Percentiles rank a stretch among this genome's conserved stretches.
Conservation (phyloP, 2,113 vertebrate genomes). For the Tamias sibiricus region DNA sequence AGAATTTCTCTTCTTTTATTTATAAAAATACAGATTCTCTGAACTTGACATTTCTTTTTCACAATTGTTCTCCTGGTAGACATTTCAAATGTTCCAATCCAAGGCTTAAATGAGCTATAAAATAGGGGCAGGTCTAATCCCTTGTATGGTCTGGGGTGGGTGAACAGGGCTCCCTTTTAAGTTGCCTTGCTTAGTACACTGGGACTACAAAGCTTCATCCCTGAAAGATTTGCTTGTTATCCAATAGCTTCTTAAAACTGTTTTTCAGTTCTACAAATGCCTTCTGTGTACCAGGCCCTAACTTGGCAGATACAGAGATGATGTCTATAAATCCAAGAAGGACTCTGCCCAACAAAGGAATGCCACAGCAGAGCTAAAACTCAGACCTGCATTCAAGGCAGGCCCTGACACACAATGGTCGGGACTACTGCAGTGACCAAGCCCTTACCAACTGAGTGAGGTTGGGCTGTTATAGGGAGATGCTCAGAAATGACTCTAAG, state of each 20-base stretch:
- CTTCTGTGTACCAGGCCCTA: background rate
- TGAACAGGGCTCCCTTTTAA: background rate
- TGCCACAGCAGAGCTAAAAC: background rate
- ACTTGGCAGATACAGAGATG: background rate
- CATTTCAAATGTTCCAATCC: background rate
- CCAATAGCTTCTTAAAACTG: background rate
- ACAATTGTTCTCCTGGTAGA: background rate
- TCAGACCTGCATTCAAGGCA: background rate
- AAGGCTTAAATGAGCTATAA: background rate
- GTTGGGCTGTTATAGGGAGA: too few relatives aligned
- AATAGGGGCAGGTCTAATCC: background rate
- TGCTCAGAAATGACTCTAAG: too few relatives aligned
- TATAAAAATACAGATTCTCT: conserved; percentile 4
- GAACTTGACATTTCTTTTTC: background rate
- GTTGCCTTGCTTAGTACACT: background rate
- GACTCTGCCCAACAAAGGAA: background rate
- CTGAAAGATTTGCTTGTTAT: background rate
- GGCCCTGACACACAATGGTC: background rate
- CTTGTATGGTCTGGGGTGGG: background rate
- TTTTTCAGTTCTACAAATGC: background rate
- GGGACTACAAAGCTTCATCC: background rate
- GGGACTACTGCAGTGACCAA: background rate
- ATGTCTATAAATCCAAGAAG: background rate
- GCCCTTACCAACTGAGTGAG: background rate
- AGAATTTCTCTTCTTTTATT: background rate